These are phyloP conservation scores for Teinopalpus imperialis DNA, from an alignment of 2,888 invertebrate species.

Conservation along the genomic window DNA sequence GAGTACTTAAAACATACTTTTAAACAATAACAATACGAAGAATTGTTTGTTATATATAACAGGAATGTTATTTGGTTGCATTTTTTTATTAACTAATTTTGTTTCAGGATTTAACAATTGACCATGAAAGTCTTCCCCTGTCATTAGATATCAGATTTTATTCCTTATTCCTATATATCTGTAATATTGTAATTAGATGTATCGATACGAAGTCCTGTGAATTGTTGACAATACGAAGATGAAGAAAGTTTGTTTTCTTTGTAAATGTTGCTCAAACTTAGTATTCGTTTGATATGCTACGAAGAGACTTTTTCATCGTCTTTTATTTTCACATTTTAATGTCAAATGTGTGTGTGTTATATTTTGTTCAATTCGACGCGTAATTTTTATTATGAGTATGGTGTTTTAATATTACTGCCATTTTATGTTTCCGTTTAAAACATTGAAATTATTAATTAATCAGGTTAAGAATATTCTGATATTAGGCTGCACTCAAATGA, in stretches of 20 bases:
- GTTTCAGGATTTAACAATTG: constrained; percentile 69
- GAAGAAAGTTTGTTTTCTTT: constrained; percentile 65
- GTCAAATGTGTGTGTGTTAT: neutral
- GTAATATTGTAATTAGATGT: constrained; percentile 72
- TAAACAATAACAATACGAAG: too few species aligned
- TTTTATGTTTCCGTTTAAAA: too few species aligned
- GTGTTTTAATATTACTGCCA: too few species aligned
- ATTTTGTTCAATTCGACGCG: neutral
- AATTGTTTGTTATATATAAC: too few species aligned
- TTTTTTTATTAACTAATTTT: constrained; percentile 27
- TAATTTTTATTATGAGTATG: constrained; percentile 1
- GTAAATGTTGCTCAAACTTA: constrained; percentile 73
- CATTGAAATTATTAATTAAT: too few species aligned
- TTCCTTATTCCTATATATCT: constrained; percentile 74
- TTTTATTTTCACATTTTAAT: neutral
- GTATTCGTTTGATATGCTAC: constrained; percentile 5
- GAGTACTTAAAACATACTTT: too few species aligned
- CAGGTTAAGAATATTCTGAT: too few species aligned
- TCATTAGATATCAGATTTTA: constrained; percentile 75
- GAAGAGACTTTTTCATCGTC: constrained; percentile 8
- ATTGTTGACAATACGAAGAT: constrained; percentile 76
- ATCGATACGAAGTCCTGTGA: constrained; percentile 65
- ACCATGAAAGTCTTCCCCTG: constrained; percentile 78
- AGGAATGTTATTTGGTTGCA: too few species aligned
- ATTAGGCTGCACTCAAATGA: too few species aligned